These are phyloP conservation scores for Tenthredo mesomela DNA, from an alignment of 2,888 invertebrate genomes.

Conservation along the genomic window DNA sequence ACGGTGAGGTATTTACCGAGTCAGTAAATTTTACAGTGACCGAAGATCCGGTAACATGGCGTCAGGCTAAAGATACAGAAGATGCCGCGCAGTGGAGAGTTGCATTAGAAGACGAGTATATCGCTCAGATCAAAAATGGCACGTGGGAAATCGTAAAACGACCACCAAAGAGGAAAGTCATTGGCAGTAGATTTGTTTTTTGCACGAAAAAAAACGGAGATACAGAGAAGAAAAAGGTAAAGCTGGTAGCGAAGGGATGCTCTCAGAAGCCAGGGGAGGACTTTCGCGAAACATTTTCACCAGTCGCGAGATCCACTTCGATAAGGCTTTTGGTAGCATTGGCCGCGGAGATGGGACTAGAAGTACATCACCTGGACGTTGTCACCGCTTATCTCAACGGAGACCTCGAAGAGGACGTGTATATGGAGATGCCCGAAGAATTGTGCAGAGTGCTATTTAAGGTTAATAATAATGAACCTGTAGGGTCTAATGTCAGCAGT, in stretches of 20 bases:
- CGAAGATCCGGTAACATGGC: slow-evolving; percentile 45
- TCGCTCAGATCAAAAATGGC: slow-evolving; percentile 52
- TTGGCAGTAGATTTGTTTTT: slow-evolving; percentile 53
- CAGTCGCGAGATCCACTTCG: slow-evolving; percentile 54
- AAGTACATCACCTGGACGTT: slow-evolving; percentile 57
- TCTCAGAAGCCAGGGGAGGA: slow-evolving; percentile 53
- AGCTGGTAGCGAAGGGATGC: slow-evolving; percentile 55
- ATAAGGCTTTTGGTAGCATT: slow-evolving; percentile 52
- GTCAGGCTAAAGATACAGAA: slow-evolving; percentile 41
- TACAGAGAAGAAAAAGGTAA: slow-evolving; percentile 38
- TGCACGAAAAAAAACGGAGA: slow-evolving; percentile 49
- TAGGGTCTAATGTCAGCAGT: neutral
- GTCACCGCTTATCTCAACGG: slow-evolving; percentile 56
- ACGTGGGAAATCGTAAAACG: slow-evolving; percentile 53
- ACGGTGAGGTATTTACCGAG: slow-evolving; percentile 11
- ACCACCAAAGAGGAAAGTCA: slow-evolving; percentile 50
- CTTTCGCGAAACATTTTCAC: slow-evolving; percentile 53
- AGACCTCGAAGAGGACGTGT: slow-evolving; percentile 11
- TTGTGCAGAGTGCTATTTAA: slow-evolving; percentile 23
- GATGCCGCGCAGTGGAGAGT: slow-evolving; percentile 46
- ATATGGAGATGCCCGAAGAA: slow-evolving; percentile 1
- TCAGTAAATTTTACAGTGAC: slow-evolving; percentile 35
- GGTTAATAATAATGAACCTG: neutral
- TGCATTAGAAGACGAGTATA: slow-evolving; percentile 49
- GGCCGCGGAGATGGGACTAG: slow-evolving; percentile 48